Evolutionary conservation across 2,113 vertebrate species (phyloP).

Genomic region (Pycnonotus jocosus): DNA sequence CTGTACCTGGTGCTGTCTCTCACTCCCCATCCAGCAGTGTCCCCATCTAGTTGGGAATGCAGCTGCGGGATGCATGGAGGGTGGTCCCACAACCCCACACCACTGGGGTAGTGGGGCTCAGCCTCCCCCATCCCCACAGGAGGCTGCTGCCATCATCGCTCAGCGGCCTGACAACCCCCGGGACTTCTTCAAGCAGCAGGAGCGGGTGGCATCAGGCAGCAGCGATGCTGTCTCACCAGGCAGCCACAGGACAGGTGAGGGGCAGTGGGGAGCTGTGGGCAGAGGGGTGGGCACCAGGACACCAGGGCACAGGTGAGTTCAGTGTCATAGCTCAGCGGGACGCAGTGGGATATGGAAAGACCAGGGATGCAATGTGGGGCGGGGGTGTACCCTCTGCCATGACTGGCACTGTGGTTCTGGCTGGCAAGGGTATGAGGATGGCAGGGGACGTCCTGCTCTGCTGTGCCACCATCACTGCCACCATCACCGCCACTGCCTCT

Average conservation of each 20-base stretch:
- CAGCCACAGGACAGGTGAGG: conserved; percentile 87
- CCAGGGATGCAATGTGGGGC: background rate
- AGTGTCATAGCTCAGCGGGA: background rate
- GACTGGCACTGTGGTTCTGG: background rate
- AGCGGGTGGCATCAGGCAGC: conserved; percentile 82
- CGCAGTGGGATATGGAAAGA: background rate
- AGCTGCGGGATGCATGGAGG: background rate
- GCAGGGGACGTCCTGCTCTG: background rate
- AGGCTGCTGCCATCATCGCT: conserved; percentile 95
- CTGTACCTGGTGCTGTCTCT: fast-evolving
- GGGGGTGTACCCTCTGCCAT: background rate
- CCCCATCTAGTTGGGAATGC: background rate
- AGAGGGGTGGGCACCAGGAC: background rate
- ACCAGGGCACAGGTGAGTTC: background rate
- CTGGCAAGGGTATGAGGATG: background rate
- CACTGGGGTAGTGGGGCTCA: fast-evolving
- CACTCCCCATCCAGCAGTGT: background rate
- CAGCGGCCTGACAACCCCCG: conserved; percentile 92
- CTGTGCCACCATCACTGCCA: background rate
- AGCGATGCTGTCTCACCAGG: conserved; percentile 77
- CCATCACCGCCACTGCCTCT: background rate
- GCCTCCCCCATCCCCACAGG: conserved; percentile 63
- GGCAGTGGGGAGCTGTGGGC: background rate
- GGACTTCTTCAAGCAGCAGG: conserved; percentile 94
- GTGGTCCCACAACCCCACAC: background rate